phyloP scores from a whole-genome alignment of 1,140 invertebrate species.

The Drosophila nigrodunni region DNA sequence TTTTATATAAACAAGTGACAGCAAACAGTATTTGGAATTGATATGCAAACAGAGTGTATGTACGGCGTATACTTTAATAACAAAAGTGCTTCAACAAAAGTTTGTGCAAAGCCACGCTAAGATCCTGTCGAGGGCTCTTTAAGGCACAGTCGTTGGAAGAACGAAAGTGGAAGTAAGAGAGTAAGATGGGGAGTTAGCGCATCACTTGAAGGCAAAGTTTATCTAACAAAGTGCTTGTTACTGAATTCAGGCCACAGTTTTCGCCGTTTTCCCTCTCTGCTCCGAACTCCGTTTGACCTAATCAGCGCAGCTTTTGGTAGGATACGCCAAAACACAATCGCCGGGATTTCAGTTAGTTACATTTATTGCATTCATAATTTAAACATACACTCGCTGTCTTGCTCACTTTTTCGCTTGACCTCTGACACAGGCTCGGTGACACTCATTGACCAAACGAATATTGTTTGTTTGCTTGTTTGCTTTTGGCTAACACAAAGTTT shows the following conservation, averaged over 20 bases:
- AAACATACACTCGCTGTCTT: constrained; percentile 14
- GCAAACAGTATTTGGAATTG: constrained; percentile 11
- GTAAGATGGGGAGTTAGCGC: constrained; percentile 4
- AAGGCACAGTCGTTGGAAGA: constrained; percentile 42
- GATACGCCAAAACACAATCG: constrained; percentile 52
- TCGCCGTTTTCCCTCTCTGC: not conserved
- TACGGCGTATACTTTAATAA: not conserved
- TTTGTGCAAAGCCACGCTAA: constrained; percentile 25
- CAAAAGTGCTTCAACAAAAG: not conserved
- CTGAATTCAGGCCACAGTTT: constrained; percentile 42
- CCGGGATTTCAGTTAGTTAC: constrained; percentile 49
- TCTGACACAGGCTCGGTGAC: not conserved
- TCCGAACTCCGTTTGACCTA: constrained; percentile 17
- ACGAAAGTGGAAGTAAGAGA: no score
- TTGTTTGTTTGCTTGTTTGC: constrained; percentile 42
- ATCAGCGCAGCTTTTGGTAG: constrained; percentile 54
- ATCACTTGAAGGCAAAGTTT: constrained; percentile 67
- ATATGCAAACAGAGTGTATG: constrained; percentile 11
- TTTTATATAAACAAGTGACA: no score
- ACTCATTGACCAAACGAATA: constrained; percentile 34
- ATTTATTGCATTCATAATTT: constrained; percentile 74
- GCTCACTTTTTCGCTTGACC: not conserved
- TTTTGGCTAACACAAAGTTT: constrained; percentile 56
- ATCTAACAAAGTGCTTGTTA: constrained; percentile 73
- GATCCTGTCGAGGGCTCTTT: constrained; percentile 29